phyloP scores from a whole-genome alignment of 2,888 invertebrate species.

The Petrolisthes cinctipes region DNA sequence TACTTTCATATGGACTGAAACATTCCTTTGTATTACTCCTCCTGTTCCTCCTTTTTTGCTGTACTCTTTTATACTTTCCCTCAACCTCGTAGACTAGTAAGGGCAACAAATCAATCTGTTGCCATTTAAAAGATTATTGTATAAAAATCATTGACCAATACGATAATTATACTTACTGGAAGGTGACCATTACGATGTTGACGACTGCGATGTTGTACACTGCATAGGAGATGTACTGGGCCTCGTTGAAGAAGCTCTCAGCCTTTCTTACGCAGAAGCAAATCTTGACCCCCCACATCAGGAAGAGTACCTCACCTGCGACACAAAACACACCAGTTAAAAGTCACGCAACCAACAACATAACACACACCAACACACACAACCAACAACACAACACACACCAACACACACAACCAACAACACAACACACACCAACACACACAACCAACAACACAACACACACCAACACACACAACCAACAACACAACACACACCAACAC shows the following conservation, averaged over 20 bases:
- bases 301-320: constrained; percentile 69
- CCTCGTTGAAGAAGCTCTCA: constrained; percentile 93
- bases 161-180: constrained; percentile 82
- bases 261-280: constrained; percentile 77
- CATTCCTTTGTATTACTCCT: no score
- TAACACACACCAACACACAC: no score
- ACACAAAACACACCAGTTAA: not conserved
- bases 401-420: not conserved
- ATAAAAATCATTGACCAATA: not conserved
- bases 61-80: no score
- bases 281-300: constrained; percentile 72
- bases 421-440: not conserved
- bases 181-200: constrained; percentile 90
- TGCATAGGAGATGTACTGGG: constrained; percentile 90
- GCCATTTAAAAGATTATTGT: not conserved
- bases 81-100: no score
- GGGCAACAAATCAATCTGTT: not conserved
- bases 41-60: not conserved
- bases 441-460: not conserved
- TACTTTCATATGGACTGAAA: no score
- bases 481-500: not conserved
- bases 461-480: not conserved
- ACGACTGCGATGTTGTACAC: constrained; percentile 95
- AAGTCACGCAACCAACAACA: no score
- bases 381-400: no score